Evolutionary conservation across 1,140 invertebrate species (phyloP), one percentile per base, ranked within the genome.

Genomic region (Diabrotica virgifera): DNA sequence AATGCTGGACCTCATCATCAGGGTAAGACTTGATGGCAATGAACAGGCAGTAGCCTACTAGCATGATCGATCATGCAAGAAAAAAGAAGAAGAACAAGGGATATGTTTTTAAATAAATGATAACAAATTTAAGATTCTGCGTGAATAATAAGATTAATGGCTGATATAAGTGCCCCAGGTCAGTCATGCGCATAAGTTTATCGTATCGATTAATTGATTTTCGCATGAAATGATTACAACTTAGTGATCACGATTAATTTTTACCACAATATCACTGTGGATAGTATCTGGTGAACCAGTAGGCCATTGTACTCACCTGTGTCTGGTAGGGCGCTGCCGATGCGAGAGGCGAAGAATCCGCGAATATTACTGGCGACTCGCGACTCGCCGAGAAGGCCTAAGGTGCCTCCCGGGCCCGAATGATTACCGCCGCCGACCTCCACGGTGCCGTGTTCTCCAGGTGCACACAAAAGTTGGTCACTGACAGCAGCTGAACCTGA

Each of bases 311-410:
- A 67, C 79, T 82, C 71, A 85, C 84, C 84, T 83, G 84, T 84
- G 74, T 85, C 83, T 62, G 82, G 80, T 64, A 84, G 79, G 67
- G 83, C 80, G 67, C 79, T 79, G 66, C 81, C 82, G 67, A 84
- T 82, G 65, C 82, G 79, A 75, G 79, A 82, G 65, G 82, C 79
- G 71, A 85, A 79, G 72, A 83, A 84, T 67, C 84, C 83, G 71
- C 83, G 82, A 73, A 85, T 80, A 73, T 84, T 85, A 72, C 79
- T 81, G 69, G 84, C 84, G 67, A 84, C 82, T 52, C 78, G 80
- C 76, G 81, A 81, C 54, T 75, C 73, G 65, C 75, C 75, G 83
- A 83, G 74, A 79, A 84, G 75, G 81, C 80, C 72, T 78, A 78
- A 57, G 78, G 80, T 75, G 82, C 79, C 80, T 80, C 73, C 80